Conservation (phyloP, 2,797 vertebrate species). For the Parauchenoglanis punctatus region DNA sequence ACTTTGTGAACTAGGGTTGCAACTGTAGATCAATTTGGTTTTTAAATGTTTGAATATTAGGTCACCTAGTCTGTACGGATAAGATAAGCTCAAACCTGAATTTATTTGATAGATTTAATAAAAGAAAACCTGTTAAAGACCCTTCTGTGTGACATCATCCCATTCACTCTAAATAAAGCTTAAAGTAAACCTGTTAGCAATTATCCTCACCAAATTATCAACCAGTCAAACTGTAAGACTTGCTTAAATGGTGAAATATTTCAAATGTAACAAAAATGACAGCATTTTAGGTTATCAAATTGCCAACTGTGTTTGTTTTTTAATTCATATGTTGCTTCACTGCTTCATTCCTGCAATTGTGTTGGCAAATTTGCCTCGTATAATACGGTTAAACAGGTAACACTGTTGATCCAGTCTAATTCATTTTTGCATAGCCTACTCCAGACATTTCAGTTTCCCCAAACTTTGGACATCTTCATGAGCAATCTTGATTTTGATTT, state of each 20-base stretch:
- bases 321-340: background rate
- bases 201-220: background rate
- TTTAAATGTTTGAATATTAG: background rate
- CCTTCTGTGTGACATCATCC: background rate
- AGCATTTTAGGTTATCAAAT: background rate
- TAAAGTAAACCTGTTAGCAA: background rate
- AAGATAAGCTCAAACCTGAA: background rate
- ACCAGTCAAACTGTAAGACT: background rate
- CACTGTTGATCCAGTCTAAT: background rate
- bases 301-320: background rate
- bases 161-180: background rate
- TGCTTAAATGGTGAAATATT: background rate
- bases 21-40: too few species aligned
- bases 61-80: background rate
- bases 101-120: background rate
- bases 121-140: background rate
- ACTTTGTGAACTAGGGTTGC: background rate
- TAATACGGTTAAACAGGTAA: background rate
- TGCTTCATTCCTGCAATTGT: background rate
- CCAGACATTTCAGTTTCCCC: background rate
- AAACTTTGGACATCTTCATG: background rate
- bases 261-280: background rate
- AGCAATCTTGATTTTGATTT: background rate
- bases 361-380: too few species aligned
- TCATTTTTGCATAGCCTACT: too few species aligned